phyloP scores from a whole-genome alignment of 2,888 invertebrate genomes.

The Drosophila villosipedis region DNA sequence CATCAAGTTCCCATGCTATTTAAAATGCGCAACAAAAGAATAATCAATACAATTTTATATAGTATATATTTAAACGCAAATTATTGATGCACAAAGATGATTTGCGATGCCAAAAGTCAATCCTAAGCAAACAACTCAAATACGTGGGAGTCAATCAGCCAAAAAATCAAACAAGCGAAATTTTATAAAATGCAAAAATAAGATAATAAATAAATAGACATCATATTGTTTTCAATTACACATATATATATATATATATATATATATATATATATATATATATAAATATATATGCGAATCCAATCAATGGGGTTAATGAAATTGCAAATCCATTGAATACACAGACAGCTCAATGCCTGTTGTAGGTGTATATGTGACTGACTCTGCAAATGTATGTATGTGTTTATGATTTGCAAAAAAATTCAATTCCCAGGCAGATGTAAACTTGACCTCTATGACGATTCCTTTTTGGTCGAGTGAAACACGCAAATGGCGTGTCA shows the following conservation, averaged over 20 bases:
- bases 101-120: slow-evolving; percentile 71
- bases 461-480: slow-evolving; percentile 31
- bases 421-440: slow-evolving; percentile 27
- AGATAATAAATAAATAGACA: slow-evolving; percentile 70
- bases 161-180: slow-evolving; percentile 57
- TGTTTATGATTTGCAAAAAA: slow-evolving; percentile 4
- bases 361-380: slow-evolving; percentile 13
- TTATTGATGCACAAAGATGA: slow-evolving; percentile 66
- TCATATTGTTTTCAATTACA: slow-evolving; percentile 78
- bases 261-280: slow-evolving; percentile 1
- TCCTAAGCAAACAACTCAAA: slow-evolving; percentile 11
- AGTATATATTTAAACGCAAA: slow-evolving; percentile 1
- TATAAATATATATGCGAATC: slow-evolving; percentile 31
- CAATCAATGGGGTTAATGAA: slow-evolving; percentile 73
- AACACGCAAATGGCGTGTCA: slow-evolving; percentile 67
- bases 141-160: slow-evolving; percentile 76
- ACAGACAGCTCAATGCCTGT: slow-evolving; percentile 56
- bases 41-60: slow-evolving; percentile 52
- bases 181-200: slow-evolving; percentile 33
- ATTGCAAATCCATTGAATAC: slow-evolving; percentile 47
- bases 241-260: slow-evolving; percentile 10
- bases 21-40: slow-evolving; percentile 68
- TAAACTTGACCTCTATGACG: slow-evolving; percentile 70
- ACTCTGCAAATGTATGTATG: slow-evolving; percentile 9
- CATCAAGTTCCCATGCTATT: slow-evolving; percentile 73